Evolutionary conservation across 2,888 invertebrate genomes (phyloP), one percentile per base, ranked within the genome.

Genomic region (Sarcophaga carnaria): DNA sequence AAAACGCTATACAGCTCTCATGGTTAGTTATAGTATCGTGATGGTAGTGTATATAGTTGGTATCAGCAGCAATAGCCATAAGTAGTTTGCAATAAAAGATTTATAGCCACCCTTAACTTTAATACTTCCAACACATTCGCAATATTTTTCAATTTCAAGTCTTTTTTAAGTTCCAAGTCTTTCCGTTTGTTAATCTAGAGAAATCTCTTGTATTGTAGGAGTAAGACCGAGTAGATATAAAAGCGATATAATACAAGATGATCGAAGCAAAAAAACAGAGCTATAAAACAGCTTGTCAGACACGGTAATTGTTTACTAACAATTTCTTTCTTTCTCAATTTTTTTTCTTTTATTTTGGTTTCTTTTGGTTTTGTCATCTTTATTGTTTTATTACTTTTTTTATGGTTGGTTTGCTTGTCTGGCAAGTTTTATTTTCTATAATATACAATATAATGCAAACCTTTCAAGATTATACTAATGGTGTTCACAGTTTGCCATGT

Each of bases 261-360:
- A 37, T 37, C 37, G 37, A 37, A 37, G 37, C 37, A 37, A 37
- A 37, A 37, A 37, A 14, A 14, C 49, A 17, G 17, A 54, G 17
- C 3, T 17, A 54, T 37, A 54, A 54, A 54, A 14, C 14, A 54
- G 54, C 54, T 54, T 17, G 54, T 14, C 54, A 54, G 54, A 17
- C 66, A 77, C 71, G 49, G 78, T 69, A 22, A 59, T 64, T 63
- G 63, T 62, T 79, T 74, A 83, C 69, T 83, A 69, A 83, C 25
- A 69, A 27, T 54, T 79, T 59, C 47, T 74, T 79, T 83, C 64
- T 45, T 11, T 66, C 25, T 77, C 37, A 12, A n/a, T 27, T n/a
- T 80, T 17, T 80, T 5, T 27, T 37, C 37, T 37, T 37, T 37
- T 37, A 45, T 47, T 45, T n/a, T 37, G 0, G n/a, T 45, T 45